Evolutionary conservation across 2,888 invertebrate genomes (phyloP).

Genomic region (Dione vanillae): DNA sequence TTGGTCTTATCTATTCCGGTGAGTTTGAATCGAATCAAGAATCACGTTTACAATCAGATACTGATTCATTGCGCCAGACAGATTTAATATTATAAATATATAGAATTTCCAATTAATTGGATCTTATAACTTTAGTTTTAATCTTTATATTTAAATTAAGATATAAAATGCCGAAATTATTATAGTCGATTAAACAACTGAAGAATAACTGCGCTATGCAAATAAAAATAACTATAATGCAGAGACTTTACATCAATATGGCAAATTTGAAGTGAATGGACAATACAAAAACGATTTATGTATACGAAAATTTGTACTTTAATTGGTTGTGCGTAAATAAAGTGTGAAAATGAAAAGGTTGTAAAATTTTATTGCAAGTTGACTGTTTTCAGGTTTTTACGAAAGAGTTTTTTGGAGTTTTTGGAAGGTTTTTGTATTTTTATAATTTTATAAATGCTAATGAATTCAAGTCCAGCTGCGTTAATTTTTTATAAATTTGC

Average conservation of each 20-base stretch:
- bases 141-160: constrained; percentile 20
- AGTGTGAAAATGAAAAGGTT: background rate
- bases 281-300: constrained; percentile 30
- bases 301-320: constrained; percentile 29
- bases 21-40: no score
- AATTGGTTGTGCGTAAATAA: constrained; percentile 4
- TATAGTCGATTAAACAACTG: constrained; percentile 44
- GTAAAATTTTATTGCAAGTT: background rate
- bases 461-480: no score
- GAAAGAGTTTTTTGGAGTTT: no score
- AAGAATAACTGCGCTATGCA: constrained; percentile 36
- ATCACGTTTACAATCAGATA: no score
- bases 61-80: no score
- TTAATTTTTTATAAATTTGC: no score
- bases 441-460: no score
- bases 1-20: no score
- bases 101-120: background rate
- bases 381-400: background rate
- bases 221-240: constrained; percentile 43
- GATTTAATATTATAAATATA: no score
- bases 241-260: constrained; percentile 39
- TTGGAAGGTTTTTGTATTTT: no score
- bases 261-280: constrained; percentile 35
- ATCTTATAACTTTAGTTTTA: background rate
- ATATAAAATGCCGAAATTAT: constrained; percentile 33